These are phyloP conservation scores for Poeciliopsis turrubarensis DNA, from an alignment of 2,113 vertebrate genomes.

Conservation along the genomic window DNA sequence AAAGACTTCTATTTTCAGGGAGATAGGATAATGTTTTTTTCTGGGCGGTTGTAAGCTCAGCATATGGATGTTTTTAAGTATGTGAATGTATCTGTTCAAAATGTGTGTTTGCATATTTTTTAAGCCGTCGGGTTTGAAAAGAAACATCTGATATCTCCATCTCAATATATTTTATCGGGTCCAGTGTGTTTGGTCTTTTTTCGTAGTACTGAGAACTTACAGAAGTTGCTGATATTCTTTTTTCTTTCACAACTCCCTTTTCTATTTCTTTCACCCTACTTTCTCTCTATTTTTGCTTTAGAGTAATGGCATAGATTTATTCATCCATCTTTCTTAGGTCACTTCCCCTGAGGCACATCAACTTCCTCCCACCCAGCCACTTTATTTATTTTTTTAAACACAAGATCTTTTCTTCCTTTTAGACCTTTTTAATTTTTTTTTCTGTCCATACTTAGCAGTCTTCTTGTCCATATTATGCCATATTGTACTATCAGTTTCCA, in stretches of 20 bases:
- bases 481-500: constrained; percentile 12
- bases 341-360: constrained; percentile 32
- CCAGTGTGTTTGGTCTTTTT: constrained; percentile 12
- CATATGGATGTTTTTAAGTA: constrained; percentile 28
- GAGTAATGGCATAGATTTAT: constrained; percentile 24
- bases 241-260: constrained; percentile 9
- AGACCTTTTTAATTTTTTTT: neutral
- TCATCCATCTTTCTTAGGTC: constrained; percentile 21
- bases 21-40: constrained; percentile 49
- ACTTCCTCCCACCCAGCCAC: constrained; percentile 20
- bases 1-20: constrained; percentile 59
- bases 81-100: constrained; percentile 9
- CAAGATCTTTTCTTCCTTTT: constrained; percentile 16
- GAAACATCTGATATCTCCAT: constrained; percentile 3
- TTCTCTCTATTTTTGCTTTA: constrained; percentile 17
- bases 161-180: constrained; percentile 13
- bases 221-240: constrained; percentile 16
- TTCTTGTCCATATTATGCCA: constrained; percentile 9
- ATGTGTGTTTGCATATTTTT: constrained; percentile 40
- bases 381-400: constrained; percentile 6
- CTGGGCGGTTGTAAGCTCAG: constrained; percentile 52
- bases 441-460: neutral
- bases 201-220: neutral
- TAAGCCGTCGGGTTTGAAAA: constrained; percentile 19
- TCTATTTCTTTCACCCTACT: constrained; percentile 10